Conservation (phyloP, 2,888 invertebrate genomes). For the Caradrina kadenii region DNA sequence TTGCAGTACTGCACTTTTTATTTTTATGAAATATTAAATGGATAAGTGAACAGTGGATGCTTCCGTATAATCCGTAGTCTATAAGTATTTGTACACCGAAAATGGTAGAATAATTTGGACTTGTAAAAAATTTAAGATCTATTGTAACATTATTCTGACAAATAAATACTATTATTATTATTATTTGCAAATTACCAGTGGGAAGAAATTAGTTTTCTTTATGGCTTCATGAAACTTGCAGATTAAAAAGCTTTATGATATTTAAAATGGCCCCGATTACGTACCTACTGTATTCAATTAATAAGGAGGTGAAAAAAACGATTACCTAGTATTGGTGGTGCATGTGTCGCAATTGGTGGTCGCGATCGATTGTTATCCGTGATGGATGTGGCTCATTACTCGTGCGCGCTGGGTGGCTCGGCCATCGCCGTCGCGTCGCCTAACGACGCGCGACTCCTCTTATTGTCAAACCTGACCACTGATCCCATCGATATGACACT, state of each 20-base stretch:
- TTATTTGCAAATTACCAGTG: background rate
- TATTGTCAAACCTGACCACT: constrained; percentile 81
- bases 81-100: too few species aligned
- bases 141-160: too few species aligned
- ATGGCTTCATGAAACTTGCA: background rate
- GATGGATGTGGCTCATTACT: constrained; percentile 86
- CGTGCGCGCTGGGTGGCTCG: constrained; percentile 82
- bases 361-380: constrained; percentile 81
- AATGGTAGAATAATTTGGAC: too few species aligned
- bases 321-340: constrained; percentile 55
- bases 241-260: background rate
- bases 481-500: constrained; percentile 82
- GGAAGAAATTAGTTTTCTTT: background rate
- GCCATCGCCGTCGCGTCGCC: constrained; percentile 69
- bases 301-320: constrained; percentile 35
- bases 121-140: too few species aligned
- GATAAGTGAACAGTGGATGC: background rate
- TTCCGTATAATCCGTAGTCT: too few species aligned
- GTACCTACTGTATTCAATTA: constrained; percentile 7
- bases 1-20: background rate
- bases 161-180: too few species aligned
- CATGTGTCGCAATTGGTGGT: constrained; percentile 68
- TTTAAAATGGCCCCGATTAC: constrained; percentile 7
- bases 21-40: background rate
- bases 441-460: constrained; percentile 75